Evolutionary conservation across 2,113 vertebrate genomes (phyloP), one percentile per base, ranked within the genome.

Genomic region (Piaya cayana): DNA sequence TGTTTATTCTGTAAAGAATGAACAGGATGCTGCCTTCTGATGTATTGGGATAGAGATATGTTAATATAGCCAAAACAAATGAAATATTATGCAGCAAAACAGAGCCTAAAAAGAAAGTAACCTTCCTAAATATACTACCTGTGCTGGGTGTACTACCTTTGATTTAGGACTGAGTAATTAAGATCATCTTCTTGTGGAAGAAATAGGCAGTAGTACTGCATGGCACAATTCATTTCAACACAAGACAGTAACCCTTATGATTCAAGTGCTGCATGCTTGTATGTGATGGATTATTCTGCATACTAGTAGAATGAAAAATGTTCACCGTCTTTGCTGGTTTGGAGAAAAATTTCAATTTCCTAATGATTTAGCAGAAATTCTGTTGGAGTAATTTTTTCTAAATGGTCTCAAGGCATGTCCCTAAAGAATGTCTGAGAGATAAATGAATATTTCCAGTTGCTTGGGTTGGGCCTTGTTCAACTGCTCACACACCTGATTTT

Each of bases 231-330:
- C 75, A 86, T 95, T 82, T 88, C 63, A 67, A 23, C 53, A 76
- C 49, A 72, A 75, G 88, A 49, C 60, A 69, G 18, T 79, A 84
- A 94, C 93, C 88, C 96, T 93, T 93, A 56, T 93, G 86, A 88
- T 76, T 96, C 88, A 90, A 65, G 59, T 86, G 52, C 43, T 86
- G 56, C 60, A 15, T 77, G 25, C 82, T 89, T 80, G 6, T 85
- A 18, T 59, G 36, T 59, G 84, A 79, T 56, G 29, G 56, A 75
- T 96, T 95, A 62, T 68, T 93, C 32, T 26, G 6, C 3, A 2
- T 68, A 49, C 72, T 70, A 70, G 45, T 19, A 65, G 45, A 81
- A 76, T 69, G 34, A 84, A 81, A 78, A 75, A 78, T 34, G 30
- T 79, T 76, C 63, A 80, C 20, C 27, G 26, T 55, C 59, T 77